Base-by-base conservation (phyloP, 2,113 vertebrate species). In the Pseudolaguvia tuberculata region DNA sequence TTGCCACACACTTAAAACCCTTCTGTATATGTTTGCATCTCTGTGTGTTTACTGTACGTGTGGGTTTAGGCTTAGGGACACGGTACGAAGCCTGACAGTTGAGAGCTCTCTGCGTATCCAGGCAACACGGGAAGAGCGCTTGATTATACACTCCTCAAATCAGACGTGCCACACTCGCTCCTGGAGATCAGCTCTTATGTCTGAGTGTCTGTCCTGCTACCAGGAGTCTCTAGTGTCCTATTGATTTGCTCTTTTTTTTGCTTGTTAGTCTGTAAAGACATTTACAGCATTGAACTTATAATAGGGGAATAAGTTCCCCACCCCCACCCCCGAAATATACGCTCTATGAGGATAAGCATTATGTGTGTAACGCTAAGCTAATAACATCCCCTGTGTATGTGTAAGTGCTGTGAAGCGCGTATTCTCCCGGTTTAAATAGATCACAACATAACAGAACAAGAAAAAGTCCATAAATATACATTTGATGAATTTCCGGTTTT, bases 111-210 rank as follows among this genome's bases (percentile, higher is more conserved):
- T 29, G 52, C 39, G 83, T 84, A 79, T 78, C 83, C 75, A 78
- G 69, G 83, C 81, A 84, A 84, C 83, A 71, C 75, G 53, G 72
- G 72, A 67, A 72, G 77, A 74, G 50, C 56, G 68, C 80, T 77
- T 81, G 82, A 78, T 83, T 81, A 72, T 59, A 79, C 51, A 56
- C 73, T 69, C 42, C 57, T 76, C 48, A 78, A 73, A 78, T 80
- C 79, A 78, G 50, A 23, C 70, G 68, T 21, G 72, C 66, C 69
- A 63, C 70, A 69, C 72, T 76, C 66, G 61, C 76, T 59, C 70
- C 48, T 78, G 35, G 73, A 77, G 63, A 70, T 61, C 21, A 27
- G 45, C 45, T 48, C 42, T 66, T 15, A 69, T 55, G 52, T 23
- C 56, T 52, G 62, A 48, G 9, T 55, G 52, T 50, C 21, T 23